Base-by-base conservation (phyloP, 2,797 vertebrate genomes). In the Cottoperca gobio region DNA sequence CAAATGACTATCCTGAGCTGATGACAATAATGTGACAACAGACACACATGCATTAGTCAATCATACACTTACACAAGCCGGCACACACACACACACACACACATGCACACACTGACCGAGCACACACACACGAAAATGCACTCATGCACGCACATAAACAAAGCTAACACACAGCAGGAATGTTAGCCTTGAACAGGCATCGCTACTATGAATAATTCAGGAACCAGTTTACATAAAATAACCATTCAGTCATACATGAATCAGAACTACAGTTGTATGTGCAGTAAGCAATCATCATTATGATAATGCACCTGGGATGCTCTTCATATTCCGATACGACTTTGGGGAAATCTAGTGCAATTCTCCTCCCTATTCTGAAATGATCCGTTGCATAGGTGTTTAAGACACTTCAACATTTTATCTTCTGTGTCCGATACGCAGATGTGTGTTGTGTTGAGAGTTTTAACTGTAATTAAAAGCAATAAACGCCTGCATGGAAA, bases 1-100 rank as follows among this genome's bases (percentile, higher is more conserved):
- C 46, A 84, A 86, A 83, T 82, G 77, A 82, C 81, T 86, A 66
- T 88, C 79, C 78, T 86, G 85, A 87, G 67, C 70, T 84, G 73
- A 89, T 84, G 88, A 83, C 78, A 87, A 82, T 85, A 83, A 89
- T 82, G 87, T 85, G 73, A 83, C 12, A 58, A 81, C 70, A 81
- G 65, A 57, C 76, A 61, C 79, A 78, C 70, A 72, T 8, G 45
- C 82, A 81, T 76, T 60, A 79, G 71, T 79, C 79, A 77, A 45
- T 78, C 66, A 55, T n/a, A 40, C 40, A 48, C 59, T 52, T 48
- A 31, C 42, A 53, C 52, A 35, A 33, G 57, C 76, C 19, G 0
- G 2, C 78, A 49, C 82, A 35, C 31, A n/a, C 31, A 59, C 50
- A 48, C 49, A 43, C 40, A 53, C 58, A 54, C 37, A 45, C 33